Evolutionary conservation across 2,113 vertebrate species (phyloP), one percentile per base, ranked within the genome.

Genomic region (Tiliqua scincoides): DNA sequence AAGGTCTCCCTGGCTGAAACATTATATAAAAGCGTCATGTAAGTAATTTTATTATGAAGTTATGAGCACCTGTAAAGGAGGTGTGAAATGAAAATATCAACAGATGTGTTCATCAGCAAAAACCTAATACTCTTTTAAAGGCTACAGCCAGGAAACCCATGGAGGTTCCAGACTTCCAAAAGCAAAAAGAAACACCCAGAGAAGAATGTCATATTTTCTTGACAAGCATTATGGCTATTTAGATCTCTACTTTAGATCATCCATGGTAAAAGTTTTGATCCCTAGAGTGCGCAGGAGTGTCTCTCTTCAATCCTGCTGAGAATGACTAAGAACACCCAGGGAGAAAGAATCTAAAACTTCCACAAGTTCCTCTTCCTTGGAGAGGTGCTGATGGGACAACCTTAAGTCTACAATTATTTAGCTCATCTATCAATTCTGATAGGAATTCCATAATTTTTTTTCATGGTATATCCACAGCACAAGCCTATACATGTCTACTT

Each of bases 11-110:
- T 92, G 78, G 71, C 82, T 92, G 43, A 91, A 78, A 88, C 83
- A 79, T 89, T 88, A 86, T 93, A 93, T 89, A 86, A 73, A 52
- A 30, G 48, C 59, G 8, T 93, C 1, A 48, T 9, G 54, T 90
- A 83, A 86, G 78, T 83, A 89, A 94, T 89, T 94, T 94, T 91
- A 93, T 91, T 92, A 86, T 86, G 87, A 82, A 88, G 71, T 89
- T 93, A 90, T 88, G 88, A 87, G 78, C 82, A 87, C 89, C 84
- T 77, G 73, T 83, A 93, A 93, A 92, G 61, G 85, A 92, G 52
- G 86, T 93, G 91, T 91, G 92, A 94, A 93, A 94, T 76, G 59
- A 92, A 93, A 95, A 93, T 92, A 95, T 87, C 91, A 90, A 91
- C 88, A 93, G 76, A 75, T 88, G 85, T 89, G 18, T 89, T 92